Evolutionary conservation across 2,797 vertebrate species (phyloP).

Genomic region (Dendrocincla fuliginosa): DNA sequence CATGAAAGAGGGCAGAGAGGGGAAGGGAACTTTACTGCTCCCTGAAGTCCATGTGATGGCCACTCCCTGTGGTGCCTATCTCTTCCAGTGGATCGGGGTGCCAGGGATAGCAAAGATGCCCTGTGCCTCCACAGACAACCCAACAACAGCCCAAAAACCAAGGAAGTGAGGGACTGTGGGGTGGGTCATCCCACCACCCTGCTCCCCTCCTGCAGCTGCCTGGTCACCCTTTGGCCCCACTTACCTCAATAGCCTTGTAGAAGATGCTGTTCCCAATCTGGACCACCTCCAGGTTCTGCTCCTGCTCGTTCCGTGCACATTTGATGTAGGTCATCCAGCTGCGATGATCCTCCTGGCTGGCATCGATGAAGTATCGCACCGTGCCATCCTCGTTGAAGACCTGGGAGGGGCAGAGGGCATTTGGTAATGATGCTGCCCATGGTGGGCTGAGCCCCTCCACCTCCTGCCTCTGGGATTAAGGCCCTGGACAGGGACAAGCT

Average conservation of each 20-base stretch:
- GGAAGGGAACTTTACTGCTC: background rate
- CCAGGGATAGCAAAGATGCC: background rate
- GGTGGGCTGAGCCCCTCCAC: rapidly evolving
- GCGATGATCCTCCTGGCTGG: constrained; percentile 96
- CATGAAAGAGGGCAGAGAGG: background rate
- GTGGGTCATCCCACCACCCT: background rate
- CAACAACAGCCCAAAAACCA: background rate
- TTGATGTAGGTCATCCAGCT: constrained; percentile 99
- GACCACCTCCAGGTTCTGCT: constrained; percentile 97
- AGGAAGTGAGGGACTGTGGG: rapidly evolving
- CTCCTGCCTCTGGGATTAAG: background rate
- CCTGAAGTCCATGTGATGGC: rapidly evolving
- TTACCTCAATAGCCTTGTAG: constrained; percentile 95
- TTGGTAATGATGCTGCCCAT: rapidly evolving
- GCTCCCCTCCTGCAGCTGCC: background rate
- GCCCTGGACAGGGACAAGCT: background rate
- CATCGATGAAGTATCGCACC: constrained; percentile 93
- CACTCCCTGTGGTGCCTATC: background rate
- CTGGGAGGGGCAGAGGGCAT: constrained; percentile 45
- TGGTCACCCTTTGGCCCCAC: rapidly evolving
- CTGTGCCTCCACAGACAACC: background rate
- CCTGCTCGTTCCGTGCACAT: constrained; percentile 94
- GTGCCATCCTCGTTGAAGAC: constrained; percentile 95
- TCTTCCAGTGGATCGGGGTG: background rate
- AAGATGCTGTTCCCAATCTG: constrained; percentile 97